phyloP scores from a whole-genome alignment of 2,113 vertebrate species.

The Rhizomys pruinosus region DNA sequence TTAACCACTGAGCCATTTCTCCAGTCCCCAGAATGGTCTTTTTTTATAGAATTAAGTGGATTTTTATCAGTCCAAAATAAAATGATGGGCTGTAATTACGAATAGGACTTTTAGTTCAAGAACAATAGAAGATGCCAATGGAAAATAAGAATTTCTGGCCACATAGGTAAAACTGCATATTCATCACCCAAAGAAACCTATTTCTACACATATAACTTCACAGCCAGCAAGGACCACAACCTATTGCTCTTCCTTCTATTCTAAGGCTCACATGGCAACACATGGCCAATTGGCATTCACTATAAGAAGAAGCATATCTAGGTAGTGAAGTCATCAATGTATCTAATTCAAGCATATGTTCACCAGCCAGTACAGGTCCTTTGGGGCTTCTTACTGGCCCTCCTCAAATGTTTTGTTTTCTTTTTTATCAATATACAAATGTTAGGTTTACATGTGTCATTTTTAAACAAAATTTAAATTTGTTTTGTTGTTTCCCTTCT shows the following conservation, averaged over 20 bases:
- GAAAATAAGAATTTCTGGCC: constrained; percentile 22
- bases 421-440: not conserved
- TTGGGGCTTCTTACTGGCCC: not conserved
- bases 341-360: not conserved
- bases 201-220: not conserved
- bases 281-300: not conserved
- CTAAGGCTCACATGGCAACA: not conserved
- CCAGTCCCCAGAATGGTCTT: not conserved
- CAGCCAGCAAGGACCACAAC: not conserved
- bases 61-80: constrained; percentile 49
- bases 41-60: not conserved
- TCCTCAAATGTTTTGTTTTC: constrained; percentile 23
- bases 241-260: not conserved
- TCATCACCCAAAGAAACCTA: not conserved
- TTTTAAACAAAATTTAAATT: not conserved
- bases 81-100: not conserved
- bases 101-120: constrained; percentile 1
- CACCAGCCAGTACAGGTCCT: not conserved
- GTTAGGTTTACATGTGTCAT: not conserved
- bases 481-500: not conserved
- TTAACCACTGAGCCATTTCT: too few relatives aligned
- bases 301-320: not conserved
- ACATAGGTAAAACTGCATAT: not conserved
- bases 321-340: not conserved
- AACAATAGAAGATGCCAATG: constrained; percentile 20